Evolutionary conservation across 37 sponge, comb jelly and placozoan species (phyloP), one percentile per base, ranked within the genome.

Genomic region (Beroe forskalii): DNA sequence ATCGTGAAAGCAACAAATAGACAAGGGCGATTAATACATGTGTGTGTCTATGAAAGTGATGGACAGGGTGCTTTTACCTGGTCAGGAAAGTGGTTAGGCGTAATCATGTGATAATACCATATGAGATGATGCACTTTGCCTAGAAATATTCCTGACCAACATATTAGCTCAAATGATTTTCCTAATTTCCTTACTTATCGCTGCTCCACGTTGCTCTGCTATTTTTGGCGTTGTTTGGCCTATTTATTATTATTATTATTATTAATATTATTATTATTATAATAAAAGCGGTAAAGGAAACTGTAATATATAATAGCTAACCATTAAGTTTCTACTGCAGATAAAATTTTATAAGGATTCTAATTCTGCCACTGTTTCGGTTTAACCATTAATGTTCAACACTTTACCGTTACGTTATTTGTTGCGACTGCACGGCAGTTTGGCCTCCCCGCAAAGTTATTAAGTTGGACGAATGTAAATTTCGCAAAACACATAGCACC

Each of bases 81-180:
- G 25, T 28, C 66, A 69, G 72, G 36, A 36, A 36, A 69, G 32
- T 69, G 32, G 33, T 69, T 69, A 69, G 72, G 33, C 72, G 72
- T 69, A 69, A 69, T 69, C 72, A 69, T 69, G 72, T 69, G 72
- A 69, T 69, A 1, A 69, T 69, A 33, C 72, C 72, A 35, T 69
- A 69, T 69, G 72, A 36, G 72, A 69, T 27, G 35, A 32, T 69
- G 28, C 36, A 69, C 33, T 69, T 69, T 36, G 72, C 36, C 72
- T 69, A 32, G 72, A 69, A 69, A 69, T 69, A 69, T 69, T 32
- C 72, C 37, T 69, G 72, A 69, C 72, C 32, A 36, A 9, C 37
- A 69, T 69, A 69, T 69, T 69, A 69, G 37, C 27, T 69, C 37
- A 69, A 69, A 32, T 69, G 72, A 69, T 69, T 69, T 69, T 69